Base-by-base conservation (phyloP, 2,888 invertebrate species). In the Epirrita christyi region DNA sequence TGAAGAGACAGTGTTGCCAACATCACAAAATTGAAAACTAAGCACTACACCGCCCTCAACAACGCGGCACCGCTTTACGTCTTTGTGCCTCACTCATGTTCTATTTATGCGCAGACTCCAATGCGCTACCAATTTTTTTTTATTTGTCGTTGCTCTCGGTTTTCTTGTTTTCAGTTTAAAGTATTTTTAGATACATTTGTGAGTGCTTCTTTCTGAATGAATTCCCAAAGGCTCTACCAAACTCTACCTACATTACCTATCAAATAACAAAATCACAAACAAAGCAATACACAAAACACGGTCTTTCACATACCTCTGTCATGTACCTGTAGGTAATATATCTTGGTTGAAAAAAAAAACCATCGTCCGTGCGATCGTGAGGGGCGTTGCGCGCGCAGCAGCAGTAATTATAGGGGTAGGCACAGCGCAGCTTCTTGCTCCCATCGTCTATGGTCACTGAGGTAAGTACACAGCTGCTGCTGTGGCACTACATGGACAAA, bases 371-470 rank as follows among this genome's bases (percentile, higher is more conserved):
- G 76, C 75, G 69, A 67, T 71, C 75, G 71, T 72, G 65, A 78
- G 83, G 84, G 88, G 88, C 88, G 88, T 81, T 71, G 77, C 80
- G 67, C 72, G 74, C 72, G 73, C 80, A 76, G 83, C 78, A 80
- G 80, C 82, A 73, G 71, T 88, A 88, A 88, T 88, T 86, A 82
- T 70, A 77, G 88, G 84, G 81, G 81, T 79, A 42, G 34, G 43
- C 48, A 32, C 52, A 11, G 14, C 47, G 42, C 38, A 55, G 65
- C 67, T 66, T 43, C 65, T 64, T 66, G 59, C 64, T 58, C 59
- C 61, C 65, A 67, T 62, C 57, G 56, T 49, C 61, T 56, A 45
- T 55, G 59, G 59, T 48, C 52, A 48, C 44, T 45, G 53, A 34
- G 64, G 62, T 36, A 36, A n/a, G 4, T n/a, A 10, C 10, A 6